Base-by-base conservation (phyloP, 2,797 vertebrate genomes). In the Notoglanidium macrostoma region DNA sequence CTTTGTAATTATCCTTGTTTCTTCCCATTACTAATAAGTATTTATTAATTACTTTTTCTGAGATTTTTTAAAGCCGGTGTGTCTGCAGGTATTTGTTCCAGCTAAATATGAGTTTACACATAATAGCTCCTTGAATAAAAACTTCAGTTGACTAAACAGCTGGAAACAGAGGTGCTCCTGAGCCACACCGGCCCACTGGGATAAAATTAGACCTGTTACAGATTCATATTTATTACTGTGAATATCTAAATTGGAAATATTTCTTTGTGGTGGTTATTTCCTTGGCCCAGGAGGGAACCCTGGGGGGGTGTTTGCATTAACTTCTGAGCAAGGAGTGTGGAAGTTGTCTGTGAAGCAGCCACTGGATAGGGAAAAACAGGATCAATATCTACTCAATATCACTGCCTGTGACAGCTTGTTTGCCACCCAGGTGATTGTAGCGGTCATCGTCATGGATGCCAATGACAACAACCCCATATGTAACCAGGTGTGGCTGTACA, bases 391-490 rank as follows among this genome's bases (percentile, higher is more conserved):
- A 91, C 96, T 99, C 86, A 99, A 98, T 90, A 96, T 99, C 94
- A 98, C 97, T 12, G 98, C 98, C 83, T 98, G 96, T 19, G 98
- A 99, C 83, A 98, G 98, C 17, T 96, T 97, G 0, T 98, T 97
- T 90, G 95, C 97, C 1, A 94, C 97, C 26, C 96, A 95, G 90
- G 96, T 97, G 1, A 93, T 96, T 12, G 97, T 99, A 83, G 98
- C 99, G 89, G 98, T 99, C 80, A 98, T 97, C 83, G 95, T 99
- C 83, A 97, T 98, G 88, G 98, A 99, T 92, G 97, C 97, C 91
- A 99, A 99, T 44, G 98, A 99, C 95, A 99, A 99, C 91, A 97
- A 94, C 79, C 98, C 98, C 81, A 94, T 98, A 88, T 99, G 98
- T 89, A 97, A 97, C 93, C 98, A 98, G 98, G 98, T 98, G 93